These are phyloP conservation scores for Aphyosemion australe DNA, from an alignment of 2,113 vertebrate genomes.

Conservation along the genomic window DNA sequence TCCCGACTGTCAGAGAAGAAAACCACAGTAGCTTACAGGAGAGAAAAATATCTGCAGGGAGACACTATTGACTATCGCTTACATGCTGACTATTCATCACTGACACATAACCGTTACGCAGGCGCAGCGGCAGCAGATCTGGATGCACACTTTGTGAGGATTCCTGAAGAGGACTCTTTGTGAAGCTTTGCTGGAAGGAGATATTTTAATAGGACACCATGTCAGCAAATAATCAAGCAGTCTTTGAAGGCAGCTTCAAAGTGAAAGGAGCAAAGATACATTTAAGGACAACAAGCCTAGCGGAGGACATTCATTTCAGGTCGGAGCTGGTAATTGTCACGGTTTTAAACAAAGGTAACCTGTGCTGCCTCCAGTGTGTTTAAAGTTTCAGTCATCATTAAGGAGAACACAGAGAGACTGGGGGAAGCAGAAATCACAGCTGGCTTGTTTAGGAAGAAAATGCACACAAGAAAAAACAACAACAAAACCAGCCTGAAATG, in stretches of 20 bases:
- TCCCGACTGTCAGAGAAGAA: slow-evolving; percentile 48
- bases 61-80: slow-evolving; percentile 42
- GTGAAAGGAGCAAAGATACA: slow-evolving; percentile 36
- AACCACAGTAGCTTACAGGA: slow-evolving; percentile 35
- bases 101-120: slow-evolving; percentile 23
- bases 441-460: background rate
- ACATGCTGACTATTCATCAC: slow-evolving; percentile 57
- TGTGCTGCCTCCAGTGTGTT: slow-evolving; percentile 15
- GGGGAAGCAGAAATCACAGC: slow-evolving; percentile 15
- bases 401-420: background rate
- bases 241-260: slow-evolving; percentile 68
- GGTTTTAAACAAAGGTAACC: slow-evolving; percentile 26
- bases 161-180: slow-evolving; percentile 22
- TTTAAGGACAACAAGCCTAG: slow-evolving; percentile 38
- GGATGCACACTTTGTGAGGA: slow-evolving; percentile 28
- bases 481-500: background rate
- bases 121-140: background rate
- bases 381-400: slow-evolving; percentile 8
- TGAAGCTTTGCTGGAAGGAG: slow-evolving; percentile 44
- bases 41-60: slow-evolving; percentile 41
- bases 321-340: slow-evolving; percentile 36
- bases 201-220: slow-evolving; percentile 48
- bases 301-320: slow-evolving; percentile 28
- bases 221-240: slow-evolving; percentile 51
- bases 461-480: background rate